phyloP scores from a whole-genome alignment of 2,113 vertebrate species.

The Anguilla rostrata region DNA sequence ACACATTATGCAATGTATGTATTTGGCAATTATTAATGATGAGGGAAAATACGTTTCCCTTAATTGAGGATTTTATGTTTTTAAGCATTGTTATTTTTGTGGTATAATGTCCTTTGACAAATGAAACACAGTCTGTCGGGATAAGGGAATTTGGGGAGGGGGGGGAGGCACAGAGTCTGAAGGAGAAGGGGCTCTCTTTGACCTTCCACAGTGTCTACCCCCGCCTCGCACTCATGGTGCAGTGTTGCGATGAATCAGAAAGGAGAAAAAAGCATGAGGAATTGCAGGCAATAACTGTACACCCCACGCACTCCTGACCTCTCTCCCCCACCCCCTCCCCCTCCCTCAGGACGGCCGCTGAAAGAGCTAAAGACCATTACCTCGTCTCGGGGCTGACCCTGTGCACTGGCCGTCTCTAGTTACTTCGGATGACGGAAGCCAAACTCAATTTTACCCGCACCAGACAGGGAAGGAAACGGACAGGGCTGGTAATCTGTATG shows the following conservation, averaged over 20 bases:
- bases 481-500: neutral
- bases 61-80: neutral
- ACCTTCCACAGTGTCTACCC: neutral
- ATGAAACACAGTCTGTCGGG: neutral
- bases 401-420: neutral
- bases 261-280: neutral
- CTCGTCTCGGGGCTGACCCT: constrained; percentile 4
- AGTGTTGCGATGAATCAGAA: neutral
- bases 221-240: neutral
- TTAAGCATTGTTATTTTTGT: neutral
- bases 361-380: neutral
- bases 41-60: neutral
- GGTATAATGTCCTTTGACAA: neutral
- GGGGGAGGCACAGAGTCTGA: neutral
- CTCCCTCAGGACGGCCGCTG: neutral
- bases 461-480: neutral
- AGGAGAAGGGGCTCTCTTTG: neutral
- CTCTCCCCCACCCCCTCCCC: neutral
- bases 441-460: constrained; percentile 20
- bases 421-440: neutral
- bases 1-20: neutral
- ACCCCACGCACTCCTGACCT: neutral
- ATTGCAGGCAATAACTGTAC: neutral
- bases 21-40: neutral
- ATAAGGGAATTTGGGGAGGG: no score